Conservation (phyloP, 2,888 invertebrate genomes). For the Eristalinus aeneus region DNA sequence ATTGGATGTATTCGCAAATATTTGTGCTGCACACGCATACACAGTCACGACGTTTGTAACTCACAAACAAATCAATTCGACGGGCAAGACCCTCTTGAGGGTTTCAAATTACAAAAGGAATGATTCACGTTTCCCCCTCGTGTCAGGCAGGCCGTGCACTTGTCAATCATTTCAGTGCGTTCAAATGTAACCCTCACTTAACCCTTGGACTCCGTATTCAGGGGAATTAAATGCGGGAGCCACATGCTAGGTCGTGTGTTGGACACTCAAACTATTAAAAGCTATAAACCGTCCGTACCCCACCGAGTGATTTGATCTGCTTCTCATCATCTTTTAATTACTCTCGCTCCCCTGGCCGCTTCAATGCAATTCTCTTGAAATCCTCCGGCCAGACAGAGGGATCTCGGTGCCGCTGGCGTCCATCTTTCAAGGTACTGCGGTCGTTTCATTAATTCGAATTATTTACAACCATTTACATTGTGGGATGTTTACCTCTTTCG, state of each 20-base stretch:
- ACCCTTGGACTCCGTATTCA: slow-evolving; percentile 43
- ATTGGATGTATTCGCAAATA: background rate
- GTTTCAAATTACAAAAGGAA: background rate
- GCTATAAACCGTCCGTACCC: background rate
- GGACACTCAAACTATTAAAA: background rate
- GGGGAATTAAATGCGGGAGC: slow-evolving; percentile 7
- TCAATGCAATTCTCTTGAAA: slow-evolving; percentile 30
- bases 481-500: slow-evolving; percentile 34
- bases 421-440: slow-evolving; percentile 2
- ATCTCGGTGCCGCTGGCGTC: background rate
- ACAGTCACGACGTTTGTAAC: background rate
- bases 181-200: slow-evolving; percentile 10
- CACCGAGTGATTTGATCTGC: slow-evolving; percentile 41
- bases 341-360: background rate
- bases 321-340: slow-evolving; percentile 64
- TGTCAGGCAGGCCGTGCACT: background rate
- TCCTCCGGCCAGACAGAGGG: background rate
- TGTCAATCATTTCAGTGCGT: background rate
- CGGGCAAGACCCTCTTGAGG: background rate
- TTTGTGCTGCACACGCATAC: background rate
- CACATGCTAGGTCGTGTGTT: background rate
- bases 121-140: background rate
- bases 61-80: background rate
- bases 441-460: slow-evolving; percentile 41
- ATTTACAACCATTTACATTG: slow-evolving; percentile 49